phyloP scores from a whole-genome alignment of 2,113 vertebrate species.

The Cyprinodon brontotheroides region DNA sequence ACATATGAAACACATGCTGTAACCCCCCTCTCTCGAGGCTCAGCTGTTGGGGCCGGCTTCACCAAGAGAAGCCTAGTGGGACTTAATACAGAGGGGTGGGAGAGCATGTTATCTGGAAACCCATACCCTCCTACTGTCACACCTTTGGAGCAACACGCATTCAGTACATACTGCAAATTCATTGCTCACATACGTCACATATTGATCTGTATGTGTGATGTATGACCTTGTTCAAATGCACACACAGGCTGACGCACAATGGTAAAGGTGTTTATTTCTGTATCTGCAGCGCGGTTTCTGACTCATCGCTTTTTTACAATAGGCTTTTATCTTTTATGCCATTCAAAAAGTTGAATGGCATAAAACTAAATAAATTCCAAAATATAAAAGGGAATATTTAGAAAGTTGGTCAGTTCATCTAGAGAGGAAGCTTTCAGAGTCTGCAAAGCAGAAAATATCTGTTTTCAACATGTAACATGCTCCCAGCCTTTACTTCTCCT shows the following conservation, averaged over 20 bases:
- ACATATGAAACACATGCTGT: conserved; percentile 48
- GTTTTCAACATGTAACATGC: neutral
- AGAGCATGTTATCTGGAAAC: conserved; percentile 34
- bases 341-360: neutral
- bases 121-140: conserved; percentile 28
- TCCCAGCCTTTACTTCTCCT: neutral
- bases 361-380: neutral
- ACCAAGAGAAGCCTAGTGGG: conserved; percentile 27
- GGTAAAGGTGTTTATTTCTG: neutral
- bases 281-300: neutral
- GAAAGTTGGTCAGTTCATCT: neutral
- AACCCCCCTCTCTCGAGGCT: conserved; percentile 41
- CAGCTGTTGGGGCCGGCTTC: conserved; percentile 71
- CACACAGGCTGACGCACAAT: neutral
- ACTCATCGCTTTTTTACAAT: neutral
- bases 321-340: neutral
- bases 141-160: conserved; percentile 46
- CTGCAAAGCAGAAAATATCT: neutral
- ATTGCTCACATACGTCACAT: conserved; percentile 5
- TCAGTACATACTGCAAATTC: conserved; percentile 54
- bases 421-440: neutral
- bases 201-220: conserved; percentile 10
- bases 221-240: conserved; percentile 11
- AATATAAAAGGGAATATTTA: neutral
- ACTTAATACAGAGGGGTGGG: conserved; percentile 24